These are phyloP conservation scores for Catocala sponsa DNA, from an alignment of 2,888 invertebrate genomes.

Conservation along the genomic window DNA sequence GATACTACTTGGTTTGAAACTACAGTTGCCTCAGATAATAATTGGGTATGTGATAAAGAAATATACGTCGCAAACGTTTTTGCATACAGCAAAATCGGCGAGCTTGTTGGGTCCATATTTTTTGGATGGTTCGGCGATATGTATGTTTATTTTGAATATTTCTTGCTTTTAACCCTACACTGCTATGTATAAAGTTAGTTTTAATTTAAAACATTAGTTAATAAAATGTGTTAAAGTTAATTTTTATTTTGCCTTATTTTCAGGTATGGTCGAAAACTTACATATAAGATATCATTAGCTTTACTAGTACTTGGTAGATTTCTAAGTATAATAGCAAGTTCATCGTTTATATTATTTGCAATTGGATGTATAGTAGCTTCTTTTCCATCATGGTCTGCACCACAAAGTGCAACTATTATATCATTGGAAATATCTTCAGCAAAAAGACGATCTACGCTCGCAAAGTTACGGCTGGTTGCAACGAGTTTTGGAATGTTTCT, in stretches of 20 bases:
- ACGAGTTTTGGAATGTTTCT: constrained; percentile 63
- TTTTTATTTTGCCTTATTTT: constrained; percentile 37
- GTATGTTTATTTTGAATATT: constrained; percentile 54
- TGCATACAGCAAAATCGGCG: constrained; percentile 65
- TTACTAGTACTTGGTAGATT: constrained; percentile 64
- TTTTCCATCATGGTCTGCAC: constrained; percentile 67
- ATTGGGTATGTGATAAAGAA: constrained; percentile 74
- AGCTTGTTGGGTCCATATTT: constrained; percentile 66
- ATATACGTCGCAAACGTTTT: constrained; percentile 66
- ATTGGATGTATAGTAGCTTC: constrained; percentile 65
- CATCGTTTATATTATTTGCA: constrained; percentile 62
- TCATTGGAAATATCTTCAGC: constrained; percentile 72
- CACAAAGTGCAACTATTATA: constrained; percentile 65
- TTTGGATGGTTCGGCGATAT: constrained; percentile 75
- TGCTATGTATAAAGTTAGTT: not conserved
- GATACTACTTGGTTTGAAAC: constrained; percentile 71
- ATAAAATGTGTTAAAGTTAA: not conserved
- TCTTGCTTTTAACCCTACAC: not conserved
- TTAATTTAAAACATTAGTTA: too few relatives aligned
- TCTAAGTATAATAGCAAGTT: constrained; percentile 60
- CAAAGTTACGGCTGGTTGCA: constrained; percentile 60
- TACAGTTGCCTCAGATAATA: constrained; percentile 66
- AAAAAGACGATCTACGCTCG: constrained; percentile 59
- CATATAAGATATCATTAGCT: constrained; percentile 62
- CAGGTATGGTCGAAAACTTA: constrained; percentile 72